Evolutionary conservation across 2,797 vertebrate genomes (phyloP), one percentile per base, ranked within the genome.

Genomic region (Bradypodion pumilum): DNA sequence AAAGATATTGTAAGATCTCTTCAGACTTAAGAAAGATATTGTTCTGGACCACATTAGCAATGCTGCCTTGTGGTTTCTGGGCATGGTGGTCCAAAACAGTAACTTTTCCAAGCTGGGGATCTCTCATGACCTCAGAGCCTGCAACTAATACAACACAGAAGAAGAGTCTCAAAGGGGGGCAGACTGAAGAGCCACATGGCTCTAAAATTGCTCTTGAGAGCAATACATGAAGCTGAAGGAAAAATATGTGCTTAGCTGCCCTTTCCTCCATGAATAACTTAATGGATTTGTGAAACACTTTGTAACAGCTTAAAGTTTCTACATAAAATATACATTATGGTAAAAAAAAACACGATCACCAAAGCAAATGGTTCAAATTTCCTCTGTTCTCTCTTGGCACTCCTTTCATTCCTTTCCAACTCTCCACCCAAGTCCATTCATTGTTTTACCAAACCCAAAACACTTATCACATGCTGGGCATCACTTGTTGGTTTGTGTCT

Each of bases 381-480:
- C 0, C 1, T 69, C 56, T 0, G 0, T 35, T 89, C 37, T 59
- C 44, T 68, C 25, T 40, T 0, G 0, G 52, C 65, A 90, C 35
- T 46, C 80, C 79, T 79, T 37, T 78, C 3, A 29, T 29, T 63
- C n/a, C 72, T 88, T 76, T 82, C 88, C 81, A 5, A 62, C 0
- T 0, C 10, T 68, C 49, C 74, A 68, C 78, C 88, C 89, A 70
- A 1, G 84, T 68, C 2, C 1, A 4, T 4, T 13, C 79, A 69
- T 6, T 60, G 59, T 86, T 66, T 74, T 89, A 32, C 66, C 84
- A 86, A 40, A 80, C 7, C 16, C 80, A 49, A 73, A 66, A 84
- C 66, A 78, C 23, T 69, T n/a, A 35, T 27, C 78, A 65, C 0
- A 40, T 37, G 10, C 66, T 21, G 27, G 0, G 2, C 5, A n/a